A percentile compares a stretch with the other conserved stretches of the same genome.
Evolutionary conservation across 2,888 invertebrate genomes (phyloP).

Genomic region (Andrena haemorrhoa): DNA sequence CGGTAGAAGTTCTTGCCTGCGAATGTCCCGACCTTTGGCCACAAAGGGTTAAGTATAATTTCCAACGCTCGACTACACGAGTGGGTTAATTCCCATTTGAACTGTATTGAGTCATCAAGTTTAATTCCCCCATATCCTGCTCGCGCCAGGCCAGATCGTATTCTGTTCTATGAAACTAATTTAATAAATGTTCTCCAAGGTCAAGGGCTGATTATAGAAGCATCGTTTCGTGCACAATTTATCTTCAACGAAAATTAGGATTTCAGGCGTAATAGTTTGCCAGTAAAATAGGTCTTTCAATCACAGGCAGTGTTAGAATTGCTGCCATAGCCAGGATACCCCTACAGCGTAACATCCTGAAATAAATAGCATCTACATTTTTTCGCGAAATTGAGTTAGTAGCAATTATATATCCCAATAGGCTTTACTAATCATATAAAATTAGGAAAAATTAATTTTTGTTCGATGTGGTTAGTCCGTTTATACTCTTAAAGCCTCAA

Average conservation of each 20-base stretch:
- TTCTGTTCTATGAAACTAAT: constrained; percentile 28
- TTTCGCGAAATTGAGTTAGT: too few relatives aligned
- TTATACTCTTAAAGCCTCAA: too few relatives aligned
- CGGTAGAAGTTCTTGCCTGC: constrained; percentile 53
- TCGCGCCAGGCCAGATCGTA: constrained; percentile 23
- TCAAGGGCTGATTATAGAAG: constrained; percentile 24
- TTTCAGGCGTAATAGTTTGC: not conserved
- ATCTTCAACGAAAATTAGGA: not conserved
- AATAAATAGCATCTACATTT: too few relatives aligned
- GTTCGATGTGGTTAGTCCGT: too few relatives aligned
- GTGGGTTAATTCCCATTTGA: constrained; percentile 62
- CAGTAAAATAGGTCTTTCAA: not conserved
- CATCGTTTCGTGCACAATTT: not conserved
- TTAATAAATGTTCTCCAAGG: constrained; percentile 26
- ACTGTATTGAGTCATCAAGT: constrained; percentile 59
- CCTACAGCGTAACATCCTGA: too few relatives aligned
- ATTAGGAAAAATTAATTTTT: too few relatives aligned
- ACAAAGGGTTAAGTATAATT: constrained; percentile 56
- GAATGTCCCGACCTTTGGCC: constrained; percentile 55
- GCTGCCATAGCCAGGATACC: too few relatives aligned
- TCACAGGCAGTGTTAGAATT: not conserved
- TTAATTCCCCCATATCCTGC: constrained; percentile 56
- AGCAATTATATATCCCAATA: too few relatives aligned
- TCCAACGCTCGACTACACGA: constrained; percentile 53
- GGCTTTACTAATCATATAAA: too few relatives aligned